Evolutionary conservation across 1,140 invertebrate species (phyloP), one percentile per base, ranked within the genome.

Genomic region (Semibalanus balanoides): DNA sequence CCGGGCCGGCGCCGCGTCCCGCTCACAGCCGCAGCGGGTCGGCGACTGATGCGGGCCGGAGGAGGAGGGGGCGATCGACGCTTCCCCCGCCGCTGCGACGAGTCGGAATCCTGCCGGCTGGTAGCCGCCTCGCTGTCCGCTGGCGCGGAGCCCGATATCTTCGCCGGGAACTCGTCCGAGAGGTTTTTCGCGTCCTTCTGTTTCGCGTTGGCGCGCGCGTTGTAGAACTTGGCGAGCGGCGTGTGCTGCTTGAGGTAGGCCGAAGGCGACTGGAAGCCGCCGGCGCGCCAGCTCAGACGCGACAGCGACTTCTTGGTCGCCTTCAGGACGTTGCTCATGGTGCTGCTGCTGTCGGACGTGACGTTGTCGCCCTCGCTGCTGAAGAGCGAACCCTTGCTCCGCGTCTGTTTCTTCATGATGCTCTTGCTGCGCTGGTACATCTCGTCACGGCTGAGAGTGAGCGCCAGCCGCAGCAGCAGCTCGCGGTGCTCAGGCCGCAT

Each of bases 401-500:
- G 73, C 76, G 80, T 74, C 69, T 93, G 92, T 75, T 91, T 87
- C 64, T 90, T 88, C 93, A 95, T 94, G 78, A 95, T 95, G 64
- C 89, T 89, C 82, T 94, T 94, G 76, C 92, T 93, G 81, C 93
- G 88, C 81, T 94, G 91, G 82, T 94, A 95, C 75, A 95, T 85
- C 84, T 95, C 93, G 80, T 95, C 93, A 83, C 94, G 93, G 29
- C 92, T 94, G 30, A 95, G 83, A 0, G 93, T 94, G 0, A 94
- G 88, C 0, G 93, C 92, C 75, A 95, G 84, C 85, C 94, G 94
- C 71, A 95, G 82, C 31, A 95, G 84, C 81, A 95, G 93, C 84
- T 95, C 93, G 83, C 94, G 93, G 82, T 95, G 94, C 70, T 94
- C 90, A 5, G 93, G 93, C 83, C 94, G 94, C 74, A 95, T 84